These are phyloP conservation scores for Epizoanthus scotinus DNA, from an alignment of 92 coral and sea anemone species.

Conservation along the genomic window DNA sequence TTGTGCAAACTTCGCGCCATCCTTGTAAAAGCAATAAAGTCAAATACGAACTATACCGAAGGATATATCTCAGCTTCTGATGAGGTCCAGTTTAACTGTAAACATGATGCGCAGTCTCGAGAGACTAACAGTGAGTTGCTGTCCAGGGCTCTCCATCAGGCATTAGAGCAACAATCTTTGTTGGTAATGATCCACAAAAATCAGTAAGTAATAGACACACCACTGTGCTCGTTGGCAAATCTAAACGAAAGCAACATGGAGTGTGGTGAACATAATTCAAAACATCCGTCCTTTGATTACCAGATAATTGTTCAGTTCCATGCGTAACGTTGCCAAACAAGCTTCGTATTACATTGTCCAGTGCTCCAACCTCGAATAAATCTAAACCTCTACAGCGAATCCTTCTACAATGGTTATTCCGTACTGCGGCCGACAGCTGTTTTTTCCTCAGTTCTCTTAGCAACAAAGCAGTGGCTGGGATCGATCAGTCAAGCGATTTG, in stretches of 20 bases:
- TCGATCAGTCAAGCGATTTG: neutral
- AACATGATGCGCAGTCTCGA: neutral
- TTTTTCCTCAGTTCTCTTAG: no score
- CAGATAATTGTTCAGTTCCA: no score
- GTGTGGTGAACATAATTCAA: no score
- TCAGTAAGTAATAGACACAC: neutral
- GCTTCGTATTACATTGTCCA: no score
- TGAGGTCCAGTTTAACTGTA: neutral
- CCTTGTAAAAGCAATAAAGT: neutral
- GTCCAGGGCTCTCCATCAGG: no score
- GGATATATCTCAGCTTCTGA: neutral
- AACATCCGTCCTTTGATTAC: no score
- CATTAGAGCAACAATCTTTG: no score
- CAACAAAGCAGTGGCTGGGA: neutral
- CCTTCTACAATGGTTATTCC: neutral
- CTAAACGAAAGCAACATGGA: neutral
- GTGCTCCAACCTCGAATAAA: no score
- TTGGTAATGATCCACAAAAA: neutral
- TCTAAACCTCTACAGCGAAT: no score
- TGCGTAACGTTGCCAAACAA: no score
- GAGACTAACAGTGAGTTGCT: no score
- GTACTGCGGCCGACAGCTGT: neutral
- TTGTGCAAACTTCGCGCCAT: constrained; percentile 24
- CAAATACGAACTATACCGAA: neutral
- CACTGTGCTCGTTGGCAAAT: neutral